Percentiles rank a stretch among this genome's conserved stretches.
Evolutionary conservation across 1,140 invertebrate genomes (phyloP).

Genomic region (Drosophila murphyi): DNA sequence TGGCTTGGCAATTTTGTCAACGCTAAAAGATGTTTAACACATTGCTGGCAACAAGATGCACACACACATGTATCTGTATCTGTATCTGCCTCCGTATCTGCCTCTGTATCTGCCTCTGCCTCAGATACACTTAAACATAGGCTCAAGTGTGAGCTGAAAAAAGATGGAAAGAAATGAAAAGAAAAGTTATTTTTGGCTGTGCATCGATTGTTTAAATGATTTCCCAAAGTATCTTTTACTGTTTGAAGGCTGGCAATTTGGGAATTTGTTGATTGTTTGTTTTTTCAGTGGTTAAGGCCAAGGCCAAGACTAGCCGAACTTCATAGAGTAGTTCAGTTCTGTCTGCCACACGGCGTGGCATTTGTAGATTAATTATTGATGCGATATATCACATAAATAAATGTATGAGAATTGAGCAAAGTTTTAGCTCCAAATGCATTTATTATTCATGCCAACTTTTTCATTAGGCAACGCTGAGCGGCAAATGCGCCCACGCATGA

Average conservation of each 20-base stretch:
- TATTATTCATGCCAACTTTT: constrained; percentile 82
- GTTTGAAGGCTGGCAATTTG: background rate
- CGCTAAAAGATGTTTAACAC: constrained; percentile 80
- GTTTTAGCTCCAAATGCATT: constrained; percentile 73
- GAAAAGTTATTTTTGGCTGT: constrained; percentile 7
- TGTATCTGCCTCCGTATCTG: constrained; percentile 6
- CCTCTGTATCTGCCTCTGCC: background rate
- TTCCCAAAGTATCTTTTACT: background rate
- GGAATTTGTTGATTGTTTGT: constrained; percentile 9
- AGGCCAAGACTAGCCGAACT: constrained; percentile 20
- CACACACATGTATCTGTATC: constrained; percentile 11
- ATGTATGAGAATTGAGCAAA: constrained; percentile 22
- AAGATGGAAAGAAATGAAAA: too few relatives aligned
- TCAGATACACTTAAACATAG: background rate
- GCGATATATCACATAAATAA: background rate
- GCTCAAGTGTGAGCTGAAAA: background rate
- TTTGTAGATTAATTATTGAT: constrained; percentile 42
- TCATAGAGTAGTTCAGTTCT: too few relatives aligned
- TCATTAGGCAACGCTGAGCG: constrained; percentile 54
- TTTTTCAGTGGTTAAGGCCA: constrained; percentile 23
- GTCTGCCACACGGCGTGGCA: constrained; percentile 14
- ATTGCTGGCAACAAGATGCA: constrained; percentile 50
- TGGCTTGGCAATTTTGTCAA: constrained; percentile 73
- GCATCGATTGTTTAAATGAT: background rate
- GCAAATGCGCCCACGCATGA: constrained; percentile 50